Percentiles rank a stretch among this genome's conserved stretches.
phyloP scores from a whole-genome alignment of 2,797 vertebrate genomes.

The Parauchenoglanis ngamensis region DNA sequence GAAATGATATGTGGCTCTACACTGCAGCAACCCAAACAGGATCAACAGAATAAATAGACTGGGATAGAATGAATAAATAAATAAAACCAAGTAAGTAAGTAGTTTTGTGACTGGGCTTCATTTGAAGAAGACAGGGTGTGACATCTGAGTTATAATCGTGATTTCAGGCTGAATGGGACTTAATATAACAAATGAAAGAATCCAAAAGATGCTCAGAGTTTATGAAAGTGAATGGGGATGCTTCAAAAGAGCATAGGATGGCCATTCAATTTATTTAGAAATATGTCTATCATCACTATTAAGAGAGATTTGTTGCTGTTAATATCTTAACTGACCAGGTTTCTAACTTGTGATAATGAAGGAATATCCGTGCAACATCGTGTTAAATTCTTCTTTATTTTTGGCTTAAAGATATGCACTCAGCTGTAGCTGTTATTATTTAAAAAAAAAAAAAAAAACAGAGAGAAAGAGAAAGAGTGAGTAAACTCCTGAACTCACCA shows the following conservation, averaged over 20 bases:
- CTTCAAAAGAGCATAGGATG: not conserved
- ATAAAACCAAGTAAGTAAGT: no score
- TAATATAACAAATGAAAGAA: not conserved
- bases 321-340: not conserved
- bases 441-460: not conserved
- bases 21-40: not conserved
- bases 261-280: not conserved
- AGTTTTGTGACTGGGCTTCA: not conserved
- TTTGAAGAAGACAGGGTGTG: not conserved
- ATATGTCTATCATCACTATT: not conserved
- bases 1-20: not conserved
- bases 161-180: not conserved
- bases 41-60: not conserved
- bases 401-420: not conserved
- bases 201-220: not conserved
- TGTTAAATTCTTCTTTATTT: not conserved
- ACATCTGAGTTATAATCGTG: not conserved
- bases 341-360: not conserved
- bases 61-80: not conserved
- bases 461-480: not conserved
- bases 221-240: not conserved
- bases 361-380: not conserved
- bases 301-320: not conserved
- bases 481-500: slow-evolving; percentile 74
- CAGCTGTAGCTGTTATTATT: not conserved